These are phyloP conservation scores for Carollia perspicillata DNA, from an alignment of 2,113 vertebrate species.

Conservation along the genomic window DNA sequence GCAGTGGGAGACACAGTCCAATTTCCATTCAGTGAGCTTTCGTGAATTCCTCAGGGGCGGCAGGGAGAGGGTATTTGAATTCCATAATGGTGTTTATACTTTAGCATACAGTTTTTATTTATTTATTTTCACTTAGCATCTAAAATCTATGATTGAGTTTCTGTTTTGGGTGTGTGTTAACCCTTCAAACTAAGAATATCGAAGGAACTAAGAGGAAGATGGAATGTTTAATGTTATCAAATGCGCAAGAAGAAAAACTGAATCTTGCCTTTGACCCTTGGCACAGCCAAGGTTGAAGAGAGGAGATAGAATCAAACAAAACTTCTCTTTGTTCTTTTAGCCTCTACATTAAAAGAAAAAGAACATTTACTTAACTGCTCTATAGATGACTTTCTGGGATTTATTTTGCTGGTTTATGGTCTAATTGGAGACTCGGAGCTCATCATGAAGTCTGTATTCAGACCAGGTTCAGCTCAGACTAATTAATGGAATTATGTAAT, in stretches of 20 bases:
- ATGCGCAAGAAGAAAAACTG: neutral
- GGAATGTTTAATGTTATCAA: neutral
- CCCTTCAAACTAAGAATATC: neutral
- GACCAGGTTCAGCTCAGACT: constrained; percentile 40
- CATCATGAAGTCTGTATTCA: neutral
- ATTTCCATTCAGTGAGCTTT: neutral
- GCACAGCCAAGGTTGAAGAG: neutral
- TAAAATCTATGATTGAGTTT: neutral
- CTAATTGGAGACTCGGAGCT: neutral
- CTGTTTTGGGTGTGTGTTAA: neutral
- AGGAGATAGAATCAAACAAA: neutral
- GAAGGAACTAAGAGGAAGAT: neutral
- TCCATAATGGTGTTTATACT: neutral
- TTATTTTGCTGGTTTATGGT: neutral
- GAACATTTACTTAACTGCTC: neutral
- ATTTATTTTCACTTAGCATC: neutral
- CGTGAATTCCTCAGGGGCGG: neutral
- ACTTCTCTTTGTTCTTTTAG: neutral
- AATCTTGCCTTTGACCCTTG: neutral
- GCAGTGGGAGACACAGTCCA: neutral
- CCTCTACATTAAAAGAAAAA: neutral
- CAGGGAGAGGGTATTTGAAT: neutral
- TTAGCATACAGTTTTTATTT: neutral
- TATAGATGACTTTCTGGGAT: neutral
- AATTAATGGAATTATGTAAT: constrained; percentile 65